Evolutionary conservation across 2,888 invertebrate species (phyloP), one percentile per base, ranked within the genome.

Genomic region (Bhutanitis thaidina): DNA sequence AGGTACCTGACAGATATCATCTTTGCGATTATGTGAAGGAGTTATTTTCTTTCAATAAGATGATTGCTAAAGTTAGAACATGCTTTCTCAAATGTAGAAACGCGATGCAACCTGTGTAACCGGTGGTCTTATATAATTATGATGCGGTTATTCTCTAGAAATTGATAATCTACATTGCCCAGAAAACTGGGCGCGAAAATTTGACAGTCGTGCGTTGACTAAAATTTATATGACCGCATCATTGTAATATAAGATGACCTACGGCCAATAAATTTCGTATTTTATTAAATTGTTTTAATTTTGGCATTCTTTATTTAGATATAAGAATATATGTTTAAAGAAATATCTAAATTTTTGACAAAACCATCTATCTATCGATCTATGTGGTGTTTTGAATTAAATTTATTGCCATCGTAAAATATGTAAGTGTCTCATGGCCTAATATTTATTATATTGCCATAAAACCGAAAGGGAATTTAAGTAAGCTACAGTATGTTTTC

Each of bases 1-100:
- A 35, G 34, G 45, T 51, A 51, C 45, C 50, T 51, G 40, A 51
- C 7, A 38, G 4, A 43, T 9, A 16, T 35, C 34, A 39, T 34
- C 37, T 37, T 39, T 27, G 45, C 35, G 44, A 50, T 45, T 50
- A 25, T 12, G 44, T 34, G 34, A 12, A 34, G 34, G 1, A 7
- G 27, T 4, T 27, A 4, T 49, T 49, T 37, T 15, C 8, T 43
- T 37, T 12, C 2, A 30, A 41, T 14, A 25, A 10, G 7, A 1
- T n/a, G 7, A 2, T 30, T 30, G 30, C 7, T 41, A 29, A 30
- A 15, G 1, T 27, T 8, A 27, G 7, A 27, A 27, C 27, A 27
- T 1, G 27, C 4, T 5, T 1, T 27, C 20, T 20, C n/a, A 20
- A 27, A 27, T 27, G 27, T 8, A 1, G 27, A 5, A 35, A 1